phyloP scores from a whole-genome alignment of 2,888 invertebrate genomes.

The Minunthozetes semirufus region DNA sequence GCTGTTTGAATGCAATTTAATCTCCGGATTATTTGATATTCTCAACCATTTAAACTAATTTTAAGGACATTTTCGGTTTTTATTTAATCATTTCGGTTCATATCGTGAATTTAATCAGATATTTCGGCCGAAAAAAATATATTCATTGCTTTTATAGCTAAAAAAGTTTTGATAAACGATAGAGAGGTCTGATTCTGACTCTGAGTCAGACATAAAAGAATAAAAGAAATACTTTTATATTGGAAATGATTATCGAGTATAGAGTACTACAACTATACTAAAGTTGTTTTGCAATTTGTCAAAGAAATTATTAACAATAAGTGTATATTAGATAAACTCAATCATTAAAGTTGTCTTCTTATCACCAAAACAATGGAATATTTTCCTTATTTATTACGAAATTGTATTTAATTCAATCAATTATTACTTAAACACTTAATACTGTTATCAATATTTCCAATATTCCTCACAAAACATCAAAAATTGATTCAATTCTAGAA shows the following conservation, averaged over 20 bases:
- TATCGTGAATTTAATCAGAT: no score
- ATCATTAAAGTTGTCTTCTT: not conserved
- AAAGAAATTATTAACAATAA: not conserved
- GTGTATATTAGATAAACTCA: slow-evolving; percentile 2
- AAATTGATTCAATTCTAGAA: not conserved
- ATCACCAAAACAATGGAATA: not conserved
- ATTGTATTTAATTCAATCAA: not conserved
- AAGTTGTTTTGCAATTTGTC: not conserved
- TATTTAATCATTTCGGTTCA: no score
- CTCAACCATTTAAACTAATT: not conserved
- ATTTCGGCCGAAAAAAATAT: no score
- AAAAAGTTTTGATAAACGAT: no score
- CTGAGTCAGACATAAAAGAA: no score
- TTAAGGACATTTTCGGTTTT: no score
- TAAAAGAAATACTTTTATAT: no score
- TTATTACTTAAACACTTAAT: not conserved
- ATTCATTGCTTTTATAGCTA: no score
- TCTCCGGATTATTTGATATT: not conserved
- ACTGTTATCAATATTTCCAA: not conserved
- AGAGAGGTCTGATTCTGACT: no score
- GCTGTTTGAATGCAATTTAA: not conserved
- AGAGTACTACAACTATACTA: not conserved
- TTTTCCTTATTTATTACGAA: not conserved
- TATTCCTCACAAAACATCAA: not conserved
- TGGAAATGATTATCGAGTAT: not conserved